Conservation (phyloP, 1,140 invertebrate species). For the Atta texana region DNA sequence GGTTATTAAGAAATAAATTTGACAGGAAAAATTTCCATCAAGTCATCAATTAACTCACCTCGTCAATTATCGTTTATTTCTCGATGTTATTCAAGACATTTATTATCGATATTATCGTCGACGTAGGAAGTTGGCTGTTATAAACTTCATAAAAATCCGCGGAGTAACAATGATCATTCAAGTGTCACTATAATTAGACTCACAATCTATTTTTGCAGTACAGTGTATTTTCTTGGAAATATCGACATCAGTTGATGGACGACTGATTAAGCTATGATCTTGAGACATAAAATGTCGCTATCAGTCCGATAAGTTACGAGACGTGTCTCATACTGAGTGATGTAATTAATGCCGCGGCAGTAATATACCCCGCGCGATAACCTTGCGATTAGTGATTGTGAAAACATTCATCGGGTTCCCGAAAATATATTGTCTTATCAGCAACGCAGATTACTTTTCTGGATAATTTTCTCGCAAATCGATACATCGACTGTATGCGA, state of each 20-base stretch:
- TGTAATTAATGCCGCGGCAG: slow-evolving; percentile 31
- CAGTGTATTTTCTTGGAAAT: neutral
- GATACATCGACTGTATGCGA: neutral
- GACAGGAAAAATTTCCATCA: neutral
- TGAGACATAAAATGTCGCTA: neutral
- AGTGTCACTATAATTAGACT: slow-evolving; percentile 18
- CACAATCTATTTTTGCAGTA: slow-evolving; percentile 19
- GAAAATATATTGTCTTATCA: slow-evolving; percentile 13
- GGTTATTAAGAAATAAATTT: neutral
- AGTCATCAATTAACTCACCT: slow-evolving; percentile 16
- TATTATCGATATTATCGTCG: neutral
- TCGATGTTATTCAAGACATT: neutral
- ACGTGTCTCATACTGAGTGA: neutral
- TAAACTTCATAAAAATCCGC: neutral
- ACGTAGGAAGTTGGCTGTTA: neutral
- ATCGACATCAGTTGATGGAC: neutral
- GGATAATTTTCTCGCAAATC: neutral
- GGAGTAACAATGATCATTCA: neutral
- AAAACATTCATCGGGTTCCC: neutral
- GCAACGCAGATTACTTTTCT: neutral
- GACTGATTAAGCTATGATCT: slow-evolving; percentile 17
- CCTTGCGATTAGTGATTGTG: neutral
- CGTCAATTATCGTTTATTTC: slow-evolving; percentile 8
- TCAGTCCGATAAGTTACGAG: neutral
- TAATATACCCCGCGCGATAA: slow-evolving; percentile 20